Base-by-base conservation (phyloP, 2,888 invertebrate species). In the Omphaloscelis lunosa region DNA sequence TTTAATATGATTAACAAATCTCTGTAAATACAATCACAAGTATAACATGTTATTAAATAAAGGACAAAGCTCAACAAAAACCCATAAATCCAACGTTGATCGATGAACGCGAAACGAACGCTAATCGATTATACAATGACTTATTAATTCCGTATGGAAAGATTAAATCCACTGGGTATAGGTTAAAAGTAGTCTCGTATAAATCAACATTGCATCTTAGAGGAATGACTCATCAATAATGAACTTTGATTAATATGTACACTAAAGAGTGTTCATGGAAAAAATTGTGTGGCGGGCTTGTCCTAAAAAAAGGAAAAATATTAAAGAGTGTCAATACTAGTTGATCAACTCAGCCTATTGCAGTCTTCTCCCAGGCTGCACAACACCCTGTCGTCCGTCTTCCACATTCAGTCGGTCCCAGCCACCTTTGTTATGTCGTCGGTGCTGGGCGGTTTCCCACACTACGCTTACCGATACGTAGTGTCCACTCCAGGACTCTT, bases 1-100 rank as follows among this genome's bases (percentile, higher is more conserved):
- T 65, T 76, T 77, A 78, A 72, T 65, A 78, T 74, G n/a, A 75
- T 62, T 78, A 81, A 81, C 61, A 89, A 88, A 89, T 89, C 89
- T 89, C 89, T 87, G 78, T 87, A 77, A 86, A 87, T 86, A 87
- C 75, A 82, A 85, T 82, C 67, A 83, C 78, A 41, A 75, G 29
- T 34, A 51, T 51, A 76, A 61, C 48, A 45, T 80, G n/a, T n/a
- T n/a, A n/a, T 77, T 67, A 53, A 72, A 66, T 53, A 56, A 79
- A 63, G 51, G 68, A 58, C 39, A 56, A 66, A 56, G 66, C 76
- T 75, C 59, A 82, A 45, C 9, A 65, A 65, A 65, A 12, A 27
- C 23, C 23, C 7, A 34, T 67, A 45, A 81, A 53, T 58, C 65
- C 15, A 17, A 45, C 53, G 56, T 51, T 48, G 27, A 23, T 56